phyloP scores from a whole-genome alignment of 1,140 invertebrate genomes.

The Scaptodrosophila lebanonensis region DNA sequence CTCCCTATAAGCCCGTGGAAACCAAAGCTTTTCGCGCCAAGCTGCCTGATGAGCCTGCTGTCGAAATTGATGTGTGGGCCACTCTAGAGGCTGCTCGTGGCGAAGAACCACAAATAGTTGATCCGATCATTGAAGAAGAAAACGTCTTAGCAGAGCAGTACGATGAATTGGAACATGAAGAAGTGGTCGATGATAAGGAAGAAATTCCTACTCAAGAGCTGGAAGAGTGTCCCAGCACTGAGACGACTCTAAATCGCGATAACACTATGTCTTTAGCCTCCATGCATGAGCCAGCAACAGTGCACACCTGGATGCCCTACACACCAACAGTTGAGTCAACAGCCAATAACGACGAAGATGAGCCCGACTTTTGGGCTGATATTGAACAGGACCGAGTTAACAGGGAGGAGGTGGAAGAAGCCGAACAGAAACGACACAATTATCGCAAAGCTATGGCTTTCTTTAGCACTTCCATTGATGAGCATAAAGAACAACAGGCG shows the following conservation, averaged over 20 bases:
- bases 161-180: slow-evolving; percentile 46
- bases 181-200: neutral
- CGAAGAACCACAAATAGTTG: slow-evolving; percentile 53
- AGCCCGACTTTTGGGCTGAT: slow-evolving; percentile 59
- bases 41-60: slow-evolving; percentile 59
- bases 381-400: slow-evolving; percentile 47
- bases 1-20: slow-evolving; percentile 57
- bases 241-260: slow-evolving; percentile 36
- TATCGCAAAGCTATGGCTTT: slow-evolving; percentile 73
- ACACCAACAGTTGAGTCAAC: neutral
- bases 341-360: slow-evolving; percentile 14
- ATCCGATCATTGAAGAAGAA: slow-evolving; percentile 56
- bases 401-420: slow-evolving; percentile 49
- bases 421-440: slow-evolving; percentile 61
- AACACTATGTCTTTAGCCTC: slow-evolving; percentile 63
- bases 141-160: slow-evolving; percentile 42
- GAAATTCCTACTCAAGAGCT: neutral
- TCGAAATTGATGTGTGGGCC: slow-evolving; percentile 58
- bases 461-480: slow-evolving; percentile 70
- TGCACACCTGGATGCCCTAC: slow-evolving; percentile 43
- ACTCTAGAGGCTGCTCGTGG: slow-evolving; percentile 59
- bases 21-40: slow-evolving; percentile 55
- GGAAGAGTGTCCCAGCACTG: neutral
- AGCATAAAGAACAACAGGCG: slow-evolving; percentile 49
- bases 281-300: slow-evolving; percentile 61